Conservation (phyloP, 2,888 invertebrate genomes). For the Criorhina ranunculi region DNA sequence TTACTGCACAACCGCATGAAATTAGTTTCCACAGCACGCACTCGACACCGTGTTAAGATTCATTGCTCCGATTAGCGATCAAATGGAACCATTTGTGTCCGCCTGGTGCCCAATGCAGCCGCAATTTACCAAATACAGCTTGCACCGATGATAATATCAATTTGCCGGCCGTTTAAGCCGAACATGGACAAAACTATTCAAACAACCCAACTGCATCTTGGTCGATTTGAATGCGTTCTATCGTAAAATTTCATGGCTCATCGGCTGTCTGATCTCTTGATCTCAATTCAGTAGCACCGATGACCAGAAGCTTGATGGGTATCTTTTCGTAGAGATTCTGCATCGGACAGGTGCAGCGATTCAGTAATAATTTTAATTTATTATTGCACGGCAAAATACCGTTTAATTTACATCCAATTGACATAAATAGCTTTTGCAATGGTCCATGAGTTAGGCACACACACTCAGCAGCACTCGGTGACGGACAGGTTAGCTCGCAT, state of each 20-base stretch:
- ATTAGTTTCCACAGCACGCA: constrained; percentile 28
- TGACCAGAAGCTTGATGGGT: constrained; percentile 4
- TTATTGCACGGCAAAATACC: constrained; percentile 42
- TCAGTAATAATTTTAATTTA: constrained; percentile 41
- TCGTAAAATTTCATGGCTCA: constrained; percentile 47
- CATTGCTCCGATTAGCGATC: constrained; percentile 42
- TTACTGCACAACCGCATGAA: background rate
- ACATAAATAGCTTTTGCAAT: constrained; percentile 56
- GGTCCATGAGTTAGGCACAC: constrained; percentile 6
- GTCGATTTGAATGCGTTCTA: constrained; percentile 40
- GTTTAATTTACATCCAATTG: constrained; percentile 61
- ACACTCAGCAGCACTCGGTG: background rate
- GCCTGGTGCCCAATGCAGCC: constrained; percentile 25
- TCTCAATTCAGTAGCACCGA: constrained; percentile 9
- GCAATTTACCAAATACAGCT: constrained; percentile 44
- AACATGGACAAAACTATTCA: constrained; percentile 42
- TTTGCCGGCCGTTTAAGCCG: constrained; percentile 50
- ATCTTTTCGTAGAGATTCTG: background rate
- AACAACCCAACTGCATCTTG: constrained; percentile 14
- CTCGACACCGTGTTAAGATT: constrained; percentile 41
- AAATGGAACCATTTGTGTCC: constrained; percentile 43
- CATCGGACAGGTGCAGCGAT: constrained; percentile 7
- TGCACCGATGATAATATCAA: constrained; percentile 42
- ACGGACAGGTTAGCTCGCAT: constrained; percentile 8
- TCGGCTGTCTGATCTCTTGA: constrained; percentile 13